Base-by-base conservation (phyloP, 2,888 invertebrate genomes). In the Netelia fuscicornis region DNA sequence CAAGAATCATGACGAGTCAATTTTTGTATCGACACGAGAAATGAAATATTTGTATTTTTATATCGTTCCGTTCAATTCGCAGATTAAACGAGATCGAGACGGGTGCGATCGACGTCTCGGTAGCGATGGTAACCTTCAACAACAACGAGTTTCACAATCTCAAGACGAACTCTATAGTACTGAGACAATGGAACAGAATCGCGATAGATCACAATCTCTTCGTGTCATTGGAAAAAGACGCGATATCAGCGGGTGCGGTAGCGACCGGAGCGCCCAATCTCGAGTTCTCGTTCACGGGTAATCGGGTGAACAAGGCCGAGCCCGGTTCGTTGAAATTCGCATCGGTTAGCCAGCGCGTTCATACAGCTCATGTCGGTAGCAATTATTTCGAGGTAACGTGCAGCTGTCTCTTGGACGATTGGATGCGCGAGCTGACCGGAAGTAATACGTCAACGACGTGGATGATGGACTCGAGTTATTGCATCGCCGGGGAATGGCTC, bases 141-240 rank as follows among this genome's bases (percentile, higher is more conserved):
- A 95, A 96, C 91, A 96, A 96, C 92, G 95, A 95, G 88, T 96
- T 97, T 88, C 94, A 95, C 75, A 94, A 93, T 67, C 94, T 97
- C 56, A 94, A 94, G 77, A 94, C 94, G 10, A 94, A 94, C 78
- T 96, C 96, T n/a, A 95, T 97, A 78, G 94, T 95, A 30, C 92
- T 97, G n/a, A 94, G 95, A 54, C 95, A 96, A 9, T 97, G 96
- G 96, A 96, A 96, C 90, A 95, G 94, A 88, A 94, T 97, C 42
- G 92, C 93, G 67, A 95, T 97, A 89, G 95, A 96, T 87, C 94
- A 95, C 89, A 97, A 97, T 91, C 95, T 95, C 10, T 97, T 97
- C 91, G 94, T 95, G 71, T 94, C 94, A 60, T 92, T 97, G 25
- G 95, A 95, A 37, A 88, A 94, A 1, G 94, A 95, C 83, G 95